Percentiles rank a stretch among this genome's conserved stretches.
phyloP scores from a whole-genome alignment of 2,888 invertebrate genomes.

The Lissonota sp. region DNA sequence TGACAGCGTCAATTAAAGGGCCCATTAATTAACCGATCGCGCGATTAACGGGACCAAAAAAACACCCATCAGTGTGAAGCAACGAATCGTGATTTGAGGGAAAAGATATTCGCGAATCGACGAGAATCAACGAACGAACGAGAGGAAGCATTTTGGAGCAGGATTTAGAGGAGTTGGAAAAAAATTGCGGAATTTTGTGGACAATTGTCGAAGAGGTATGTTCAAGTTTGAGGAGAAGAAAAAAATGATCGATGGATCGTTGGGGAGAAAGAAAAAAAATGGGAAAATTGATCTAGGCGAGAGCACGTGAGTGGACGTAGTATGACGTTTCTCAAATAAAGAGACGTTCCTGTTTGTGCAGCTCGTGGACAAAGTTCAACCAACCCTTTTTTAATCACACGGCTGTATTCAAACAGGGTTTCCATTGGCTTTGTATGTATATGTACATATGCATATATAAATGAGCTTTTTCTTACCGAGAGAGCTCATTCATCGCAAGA shows the following conservation, averaged over 20 bases:
- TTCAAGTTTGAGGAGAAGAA: not conserved
- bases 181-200: too few relatives aligned
- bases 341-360: not conserved
- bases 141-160: too few relatives aligned
- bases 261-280: not conserved
- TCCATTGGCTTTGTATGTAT: not conserved
- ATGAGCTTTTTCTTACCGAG: slow-evolving; percentile 13
- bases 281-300: slow-evolving; percentile 8
- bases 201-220: too few relatives aligned
- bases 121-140: too few relatives aligned
- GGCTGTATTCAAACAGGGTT: not conserved
- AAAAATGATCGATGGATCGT: not conserved
- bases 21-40: slow-evolving; percentile 19
- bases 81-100: slow-evolving; percentile 13
- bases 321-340: slow-evolving; percentile 46
- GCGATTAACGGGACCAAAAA: slow-evolving; percentile 37
- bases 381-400: slow-evolving; percentile 20
- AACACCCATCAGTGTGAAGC: slow-evolving; percentile 33
- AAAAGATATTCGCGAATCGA: slow-evolving; percentile 4
- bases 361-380: slow-evolving; percentile 42
- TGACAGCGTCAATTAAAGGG: slow-evolving; percentile 24
- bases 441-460: too few relatives aligned
- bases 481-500: slow-evolving; percentile 17
- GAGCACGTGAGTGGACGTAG: slow-evolving; percentile 41
- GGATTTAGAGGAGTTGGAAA: too few relatives aligned